phyloP scores from a whole-genome alignment of 1,140 invertebrate species.

The Probaryconus sp. region DNA sequence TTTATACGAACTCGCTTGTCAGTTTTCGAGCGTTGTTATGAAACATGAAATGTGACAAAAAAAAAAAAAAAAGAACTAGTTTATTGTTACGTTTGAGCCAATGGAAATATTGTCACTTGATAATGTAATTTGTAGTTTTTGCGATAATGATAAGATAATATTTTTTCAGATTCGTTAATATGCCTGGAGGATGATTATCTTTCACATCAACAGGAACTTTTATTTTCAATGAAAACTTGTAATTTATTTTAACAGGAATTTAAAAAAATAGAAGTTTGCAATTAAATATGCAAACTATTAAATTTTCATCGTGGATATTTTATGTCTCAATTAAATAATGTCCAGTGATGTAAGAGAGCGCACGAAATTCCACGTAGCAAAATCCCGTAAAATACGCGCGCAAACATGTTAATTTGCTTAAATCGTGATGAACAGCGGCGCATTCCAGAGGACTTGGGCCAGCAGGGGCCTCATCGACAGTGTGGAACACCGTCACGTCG shows the following conservation, averaged over 20 bases:
- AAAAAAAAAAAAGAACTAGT: too few relatives aligned
- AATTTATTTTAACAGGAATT: background rate
- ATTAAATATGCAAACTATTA: background rate
- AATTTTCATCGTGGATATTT: too few relatives aligned
- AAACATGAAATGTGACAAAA: too few relatives aligned
- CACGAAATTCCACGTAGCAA: slow-evolving; percentile 22
- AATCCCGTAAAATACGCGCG: slow-evolving; percentile 33
- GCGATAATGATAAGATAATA: slow-evolving; percentile 17
- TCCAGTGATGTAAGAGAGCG: background rate
- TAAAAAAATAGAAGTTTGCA: background rate
- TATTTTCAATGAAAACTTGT: background rate
- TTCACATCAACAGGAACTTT: too few relatives aligned
- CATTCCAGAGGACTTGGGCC: slow-evolving; percentile 42
- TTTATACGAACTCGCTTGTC: too few relatives aligned
- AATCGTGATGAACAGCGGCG: slow-evolving; percentile 37
- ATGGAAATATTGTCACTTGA: slow-evolving; percentile 15
- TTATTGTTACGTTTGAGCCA: too few relatives aligned
- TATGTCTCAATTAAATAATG: background rate
- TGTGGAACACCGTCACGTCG: slow-evolving; percentile 12
- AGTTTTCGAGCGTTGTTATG: too few relatives aligned
- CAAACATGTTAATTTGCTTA: slow-evolving; percentile 54
- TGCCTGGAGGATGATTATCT: too few relatives aligned
- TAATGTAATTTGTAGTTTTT: slow-evolving; percentile 10
- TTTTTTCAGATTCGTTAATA: background rate
- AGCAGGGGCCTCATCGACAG: slow-evolving; percentile 17